Base-by-base conservation (phyloP, 2,113 vertebrate species). In the Melanocharis versteri region DNA sequence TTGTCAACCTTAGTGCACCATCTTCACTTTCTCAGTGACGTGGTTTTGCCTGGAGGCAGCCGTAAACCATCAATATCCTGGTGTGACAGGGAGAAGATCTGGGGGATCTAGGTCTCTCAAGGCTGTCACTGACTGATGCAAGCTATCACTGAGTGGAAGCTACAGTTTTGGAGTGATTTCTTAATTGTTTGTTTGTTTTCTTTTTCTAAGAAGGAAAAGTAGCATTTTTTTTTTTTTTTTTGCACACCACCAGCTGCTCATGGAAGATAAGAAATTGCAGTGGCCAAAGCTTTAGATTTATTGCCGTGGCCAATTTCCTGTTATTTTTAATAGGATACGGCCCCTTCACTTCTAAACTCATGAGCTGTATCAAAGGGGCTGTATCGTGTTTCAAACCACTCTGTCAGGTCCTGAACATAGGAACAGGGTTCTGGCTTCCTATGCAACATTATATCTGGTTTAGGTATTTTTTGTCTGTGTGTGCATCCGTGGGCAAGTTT, bases 261-360 rank as follows among this genome's bases (percentile, higher is more conserved):
- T 48, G 54, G 44, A 84, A 97, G 95, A 96, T 97, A 95, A 97
- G 93, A 69, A 93, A 85, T 37, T 71, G 69, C 65, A 87, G 48
- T 78, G 82, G 87, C 80, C 83, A 92, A 65, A 69, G 33, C 15
- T 83, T 89, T 80, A 88, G 92, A 96, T 97, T 96, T 96, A 96
- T 97, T 94, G 71, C 94, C 70, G 28, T 48, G 88, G 61, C 71
- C 47, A 70, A 79, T 95, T 97, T 97, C 97, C 95, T 95, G 78
- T 96, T 91, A 89, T 96, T 95, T 96, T 96, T 93, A 95, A 95
- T 97, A 73, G 96, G 96, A 93, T 93, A 78, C 1, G 4, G 57
- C 60, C 72, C 44, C 57, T 93, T 45, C 31, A 58, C 80, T 90
- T 97, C 61, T 92, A 79, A 95, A 78, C 91, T 75, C 18, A 24